Evolutionary conservation across 2,113 vertebrate genomes (phyloP), one percentile per base, ranked within the genome.

Genomic region (Hyperoodon ampullatus): DNA sequence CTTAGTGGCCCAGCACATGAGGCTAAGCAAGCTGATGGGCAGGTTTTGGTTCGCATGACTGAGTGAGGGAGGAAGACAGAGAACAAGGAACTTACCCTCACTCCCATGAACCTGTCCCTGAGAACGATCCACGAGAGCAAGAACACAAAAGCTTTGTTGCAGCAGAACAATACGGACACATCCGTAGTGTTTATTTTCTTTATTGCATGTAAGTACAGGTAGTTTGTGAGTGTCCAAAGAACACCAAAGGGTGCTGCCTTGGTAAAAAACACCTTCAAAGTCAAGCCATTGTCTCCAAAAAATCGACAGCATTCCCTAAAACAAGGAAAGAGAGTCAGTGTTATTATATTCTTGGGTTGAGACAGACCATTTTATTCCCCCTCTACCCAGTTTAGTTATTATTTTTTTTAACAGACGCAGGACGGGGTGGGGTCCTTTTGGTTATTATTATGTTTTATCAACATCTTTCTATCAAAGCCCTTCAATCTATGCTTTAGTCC

Each of bases 121-220:
- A 99, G 99, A 97, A 99, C 99, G 93, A 99, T 99, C 99, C 99
- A 99, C 58, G 99, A 99, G 96, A 99, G 99, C 98, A 99, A 99
- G 99, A 99, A 99, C 97, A 99, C 99, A 92, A 99, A 99, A 97
- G 99, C 99, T 98, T 99, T 99, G 99, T 99, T 99, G 98, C 99
- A 99, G 99, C 99, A 99, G 99, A 99, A 99, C 97, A 99, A 99
- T 74, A 99, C 99, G 13, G 99, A 99, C 97, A 98, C 99, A 95
- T 99, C 99, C 93, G 99, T 99, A 95, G 99, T 99, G 98, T 99
- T 99, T 98, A 99, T 99, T 99, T 99, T 99, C 98, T 99, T 99
- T 99, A 99, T 99, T 98, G 99, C 99, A 98, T 99, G 99, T 98
- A 99, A 99, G 98, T 99, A 99, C 98, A 99, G 99, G 99, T 99